Base-by-base conservation (phyloP, 1,140 invertebrate species). In the Trichogramma pretiosum region DNA sequence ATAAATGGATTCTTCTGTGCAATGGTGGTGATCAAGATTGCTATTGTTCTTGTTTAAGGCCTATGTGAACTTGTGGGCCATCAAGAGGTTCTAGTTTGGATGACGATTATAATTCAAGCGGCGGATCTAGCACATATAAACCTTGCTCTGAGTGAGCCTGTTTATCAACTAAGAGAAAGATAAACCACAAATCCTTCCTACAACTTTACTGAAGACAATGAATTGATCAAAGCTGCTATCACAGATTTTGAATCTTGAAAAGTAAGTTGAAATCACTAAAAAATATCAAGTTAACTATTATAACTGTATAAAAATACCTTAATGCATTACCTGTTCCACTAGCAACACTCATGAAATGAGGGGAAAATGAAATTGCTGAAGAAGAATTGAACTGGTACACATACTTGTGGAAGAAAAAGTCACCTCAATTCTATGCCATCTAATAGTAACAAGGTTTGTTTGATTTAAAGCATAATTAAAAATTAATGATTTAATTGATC, bases 1-100 rank as follows among this genome's bases (percentile, higher is more conserved):
- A 93, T 1, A 92, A 96, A 64, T 94, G 89, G 89, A 94, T 98
- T 58, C 69, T 98, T 42, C 70, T 98, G 2, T 98, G 94, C 67
- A 93, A 98, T 72, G 79, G 79, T 36, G 98, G 94, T 72, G 91
- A 98, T 67, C 82, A 81, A 52, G 93, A 92, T 17, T 97, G 90
- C 82, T 93, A 98, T 74, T 91, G 89, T 37, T 88, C 86, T 5
- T 98, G 94, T 65, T 75, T 97, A 1, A 80, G 85, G 32, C 93
- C 94, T 1, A 33, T 53, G 26, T 47, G 48, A 46, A 50, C 54
- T 43, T 42, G 58, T 16, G 43, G 36, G 21, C 58, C 61, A 47
- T 63, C 64, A 23, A 60, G 60, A 46, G 46, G 54, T 1, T 63
- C 64, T 17, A 69, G 67, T 48, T 56, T 53, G 14, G 61, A 63